Evolutionary conservation across 2,113 vertebrate species (phyloP).

Genomic region (Pseudorhombus dupliciocellatus): DNA sequence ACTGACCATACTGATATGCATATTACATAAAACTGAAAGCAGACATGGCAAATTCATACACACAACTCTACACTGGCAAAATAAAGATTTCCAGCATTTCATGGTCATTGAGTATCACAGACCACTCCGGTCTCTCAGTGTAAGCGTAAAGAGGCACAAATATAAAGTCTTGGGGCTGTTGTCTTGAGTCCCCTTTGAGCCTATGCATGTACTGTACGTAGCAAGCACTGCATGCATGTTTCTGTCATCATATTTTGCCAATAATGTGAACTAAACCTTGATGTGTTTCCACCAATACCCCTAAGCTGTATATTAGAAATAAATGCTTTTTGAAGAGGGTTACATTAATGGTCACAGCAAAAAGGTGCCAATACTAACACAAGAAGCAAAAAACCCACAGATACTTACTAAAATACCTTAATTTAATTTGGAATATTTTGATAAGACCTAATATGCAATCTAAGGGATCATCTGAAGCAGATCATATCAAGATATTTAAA

Average conservation of each 20-base stretch:
- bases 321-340: not conserved
- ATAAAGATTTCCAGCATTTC: not conserved
- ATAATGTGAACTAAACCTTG: slow-evolving; percentile 5
- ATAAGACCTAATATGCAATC: too few relatives aligned
- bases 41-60: not conserved
- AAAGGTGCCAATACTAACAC: not conserved
- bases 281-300: not conserved
- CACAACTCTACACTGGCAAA: slow-evolving; percentile 1
- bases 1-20: not conserved
- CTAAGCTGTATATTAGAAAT: slow-evolving; percentile 12
- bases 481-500: not conserved
- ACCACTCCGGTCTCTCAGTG: not conserved
- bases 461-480: not conserved
- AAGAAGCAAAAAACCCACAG: not conserved
- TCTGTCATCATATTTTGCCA: slow-evolving; percentile 8
- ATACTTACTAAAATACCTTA: not conserved
- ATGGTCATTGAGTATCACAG: slow-evolving; percentile 7
- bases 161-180: not conserved
- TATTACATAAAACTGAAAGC: not conserved
- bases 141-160: not conserved
- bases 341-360: not conserved
- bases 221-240: slow-evolving; percentile 34
- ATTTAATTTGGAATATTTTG: too few relatives aligned
- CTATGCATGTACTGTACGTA: not conserved
- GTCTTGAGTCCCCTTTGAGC: not conserved